Conservation (phyloP, 92 coral and sea anemone genomes). For the Phymanthus crucifer region DNA sequence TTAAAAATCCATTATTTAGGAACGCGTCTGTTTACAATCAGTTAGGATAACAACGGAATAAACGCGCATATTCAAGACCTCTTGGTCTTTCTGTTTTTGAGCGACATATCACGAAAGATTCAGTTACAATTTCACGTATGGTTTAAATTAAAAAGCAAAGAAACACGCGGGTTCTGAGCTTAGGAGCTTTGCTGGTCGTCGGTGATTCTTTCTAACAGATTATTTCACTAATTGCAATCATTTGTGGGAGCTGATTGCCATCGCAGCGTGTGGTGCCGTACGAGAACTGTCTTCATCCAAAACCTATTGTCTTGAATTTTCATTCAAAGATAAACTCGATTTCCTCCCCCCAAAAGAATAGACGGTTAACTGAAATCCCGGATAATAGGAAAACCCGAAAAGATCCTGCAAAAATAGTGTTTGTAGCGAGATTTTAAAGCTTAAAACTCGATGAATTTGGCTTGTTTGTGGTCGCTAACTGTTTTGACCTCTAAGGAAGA, state of each 20-base stretch:
- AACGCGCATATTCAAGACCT: not conserved
- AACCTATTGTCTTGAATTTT: not conserved
- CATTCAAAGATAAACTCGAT: not conserved
- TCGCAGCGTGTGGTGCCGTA: not conserved
- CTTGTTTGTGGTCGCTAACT: not conserved
- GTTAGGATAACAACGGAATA: slow-evolving; percentile 1
- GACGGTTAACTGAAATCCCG: not conserved
- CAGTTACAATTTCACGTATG: not conserved
- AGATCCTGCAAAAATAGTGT: not conserved
- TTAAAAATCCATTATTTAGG: not conserved
- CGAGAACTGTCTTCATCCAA: not conserved
- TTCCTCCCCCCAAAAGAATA: not conserved
- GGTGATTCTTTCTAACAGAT: slow-evolving; percentile 4
- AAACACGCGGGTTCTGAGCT: not conserved
- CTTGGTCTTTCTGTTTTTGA: not conserved
- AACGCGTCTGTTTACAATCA: slow-evolving; percentile 1
- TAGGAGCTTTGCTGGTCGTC: not conserved
- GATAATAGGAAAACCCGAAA: not conserved
- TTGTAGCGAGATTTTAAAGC: not conserved
- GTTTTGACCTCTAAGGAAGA: not conserved
- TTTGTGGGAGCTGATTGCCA: slow-evolving; percentile 1
- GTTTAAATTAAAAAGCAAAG: not conserved
- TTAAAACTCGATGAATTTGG: not conserved
- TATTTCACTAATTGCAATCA: not conserved
- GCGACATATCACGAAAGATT: not conserved